Evolutionary conservation across 2,113 vertebrate species (phyloP).

Genomic region (Odobenus rosmarus): DNA sequence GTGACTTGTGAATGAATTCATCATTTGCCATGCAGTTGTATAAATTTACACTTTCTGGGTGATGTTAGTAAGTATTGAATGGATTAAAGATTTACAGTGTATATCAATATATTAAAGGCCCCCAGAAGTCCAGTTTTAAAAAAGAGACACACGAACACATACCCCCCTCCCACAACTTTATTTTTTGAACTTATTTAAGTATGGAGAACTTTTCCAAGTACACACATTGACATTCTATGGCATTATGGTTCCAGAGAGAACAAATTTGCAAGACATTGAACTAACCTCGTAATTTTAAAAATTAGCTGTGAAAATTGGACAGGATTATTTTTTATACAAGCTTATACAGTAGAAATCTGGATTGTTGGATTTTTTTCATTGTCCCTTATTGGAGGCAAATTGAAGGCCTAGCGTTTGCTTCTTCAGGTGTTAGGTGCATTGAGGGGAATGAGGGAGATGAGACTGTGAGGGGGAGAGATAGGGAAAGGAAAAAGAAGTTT

Average conservation of each 20-base stretch:
- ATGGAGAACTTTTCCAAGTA: background rate
- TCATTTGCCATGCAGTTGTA: background rate
- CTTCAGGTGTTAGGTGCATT: background rate
- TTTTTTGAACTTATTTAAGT: background rate
- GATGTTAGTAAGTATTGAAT: background rate
- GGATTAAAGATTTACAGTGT: background rate
- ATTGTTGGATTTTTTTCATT: background rate
- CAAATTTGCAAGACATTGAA: background rate
- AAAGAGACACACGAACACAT: background rate
- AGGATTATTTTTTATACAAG: background rate
- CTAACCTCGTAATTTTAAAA: background rate
- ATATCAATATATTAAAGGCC: background rate
- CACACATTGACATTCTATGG: background rate
- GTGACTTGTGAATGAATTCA: background rate
- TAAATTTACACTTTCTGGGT: background rate
- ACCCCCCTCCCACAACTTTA: background rate
- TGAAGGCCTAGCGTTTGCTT: background rate
- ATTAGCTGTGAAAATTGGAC: constrained; percentile 13
- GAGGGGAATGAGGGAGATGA: no score
- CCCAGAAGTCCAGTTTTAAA: background rate
- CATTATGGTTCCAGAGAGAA: background rate
- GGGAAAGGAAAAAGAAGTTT: background rate
- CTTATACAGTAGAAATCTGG: background rate
- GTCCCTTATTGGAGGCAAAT: background rate
- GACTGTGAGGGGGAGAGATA: background rate